A percentile compares a stretch with the other conserved stretches of the same genome.
phyloP scores from a whole-genome alignment of 2,888 invertebrate genomes.

The Aleiodes leptofemur region DNA sequence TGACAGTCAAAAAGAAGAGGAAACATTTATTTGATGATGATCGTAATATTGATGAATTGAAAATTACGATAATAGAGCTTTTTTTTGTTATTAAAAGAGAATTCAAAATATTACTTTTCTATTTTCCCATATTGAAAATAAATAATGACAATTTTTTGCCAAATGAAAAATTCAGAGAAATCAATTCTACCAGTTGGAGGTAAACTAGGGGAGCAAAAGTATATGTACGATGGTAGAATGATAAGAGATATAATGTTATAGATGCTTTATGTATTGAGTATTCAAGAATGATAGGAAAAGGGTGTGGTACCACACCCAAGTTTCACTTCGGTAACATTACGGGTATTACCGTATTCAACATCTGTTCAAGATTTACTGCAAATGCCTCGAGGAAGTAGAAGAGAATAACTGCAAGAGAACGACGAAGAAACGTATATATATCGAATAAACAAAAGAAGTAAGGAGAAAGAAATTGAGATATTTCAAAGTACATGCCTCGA shows the following conservation, averaged over 20 bases:
- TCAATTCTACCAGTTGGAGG: background rate
- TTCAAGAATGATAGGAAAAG: constrained; percentile 5
- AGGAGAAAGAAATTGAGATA: constrained; percentile 13
- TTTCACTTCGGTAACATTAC: constrained; percentile 35
- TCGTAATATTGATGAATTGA: too few species aligned
- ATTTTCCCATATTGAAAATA: too few species aligned
- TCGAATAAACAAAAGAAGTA: background rate
- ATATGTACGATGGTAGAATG: too few species aligned
- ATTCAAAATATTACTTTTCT: too few species aligned
- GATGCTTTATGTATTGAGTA: background rate
- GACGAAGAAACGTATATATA: constrained; percentile 2
- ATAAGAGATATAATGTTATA: background rate
- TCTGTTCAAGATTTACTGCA: constrained; percentile 30
- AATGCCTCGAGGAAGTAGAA: constrained; percentile 19
- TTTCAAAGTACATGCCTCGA: background rate
- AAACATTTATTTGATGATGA: too few species aligned
- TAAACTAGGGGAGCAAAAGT: too few species aligned
- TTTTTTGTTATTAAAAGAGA: too few species aligned
- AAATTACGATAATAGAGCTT: too few species aligned
- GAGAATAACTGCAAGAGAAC: constrained; percentile 12
- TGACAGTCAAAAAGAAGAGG: too few species aligned
- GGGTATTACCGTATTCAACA: constrained; percentile 26
- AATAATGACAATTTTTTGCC: too few species aligned
- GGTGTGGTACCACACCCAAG: constrained; percentile 26
- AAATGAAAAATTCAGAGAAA: background rate